phyloP scores from a whole-genome alignment of 2,113 vertebrate species.

The Piprites chloris region DNA sequence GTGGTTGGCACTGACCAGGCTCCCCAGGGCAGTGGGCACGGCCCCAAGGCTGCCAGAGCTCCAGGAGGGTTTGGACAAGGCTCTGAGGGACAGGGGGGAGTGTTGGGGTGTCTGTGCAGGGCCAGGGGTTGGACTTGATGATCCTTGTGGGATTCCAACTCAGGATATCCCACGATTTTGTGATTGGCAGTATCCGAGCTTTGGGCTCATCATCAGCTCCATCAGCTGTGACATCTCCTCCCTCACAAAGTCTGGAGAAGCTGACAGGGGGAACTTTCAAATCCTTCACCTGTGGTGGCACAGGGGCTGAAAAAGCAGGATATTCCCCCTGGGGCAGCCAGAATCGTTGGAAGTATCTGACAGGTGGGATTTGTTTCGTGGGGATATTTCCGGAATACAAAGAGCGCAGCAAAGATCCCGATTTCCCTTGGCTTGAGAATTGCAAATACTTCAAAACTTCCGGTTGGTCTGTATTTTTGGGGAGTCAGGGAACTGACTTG shows the following conservation, averaged over 20 bases:
- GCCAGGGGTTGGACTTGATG: fast-evolving
- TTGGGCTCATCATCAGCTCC: not conserved
- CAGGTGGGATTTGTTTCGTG: not conserved
- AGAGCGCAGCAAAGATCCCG: too few species aligned
- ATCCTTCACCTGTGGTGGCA: not conserved
- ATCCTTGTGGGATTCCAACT: not conserved
- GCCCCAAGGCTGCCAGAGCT: not conserved
- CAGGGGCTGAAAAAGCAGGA: not conserved
- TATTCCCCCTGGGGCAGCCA: too few species aligned
- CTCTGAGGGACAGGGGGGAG: not conserved
- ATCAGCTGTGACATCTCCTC: not conserved
- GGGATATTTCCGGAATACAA: not conserved
- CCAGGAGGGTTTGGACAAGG: not conserved
- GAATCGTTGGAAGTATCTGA: not conserved
- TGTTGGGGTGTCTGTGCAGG: not conserved
- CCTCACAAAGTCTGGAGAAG: not conserved
- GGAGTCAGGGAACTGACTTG: not conserved
- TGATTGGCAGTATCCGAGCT: not conserved
- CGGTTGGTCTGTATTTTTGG: not conserved
- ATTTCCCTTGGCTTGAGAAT: not conserved
- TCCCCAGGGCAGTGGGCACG: not conserved
- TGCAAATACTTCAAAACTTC: not conserved
- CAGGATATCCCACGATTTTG: not conserved
- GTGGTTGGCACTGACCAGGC: not conserved
- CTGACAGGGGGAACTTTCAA: not conserved